Evolutionary conservation across 2,888 invertebrate species (phyloP).

Genomic region (Eupelmus urozonus): DNA sequence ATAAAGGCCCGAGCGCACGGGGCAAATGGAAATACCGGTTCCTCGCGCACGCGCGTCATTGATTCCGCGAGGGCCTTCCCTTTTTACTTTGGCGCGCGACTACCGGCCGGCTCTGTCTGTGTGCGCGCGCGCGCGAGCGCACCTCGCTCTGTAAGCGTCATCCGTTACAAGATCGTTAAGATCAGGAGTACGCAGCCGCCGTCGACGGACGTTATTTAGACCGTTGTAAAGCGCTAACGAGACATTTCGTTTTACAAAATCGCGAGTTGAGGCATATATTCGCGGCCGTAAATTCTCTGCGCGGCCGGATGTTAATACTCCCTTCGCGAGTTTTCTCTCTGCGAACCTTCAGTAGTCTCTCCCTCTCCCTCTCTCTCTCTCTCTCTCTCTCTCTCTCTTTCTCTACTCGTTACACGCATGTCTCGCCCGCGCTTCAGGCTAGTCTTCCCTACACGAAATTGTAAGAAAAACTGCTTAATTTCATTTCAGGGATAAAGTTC

Average conservation of each 20-base stretch:
- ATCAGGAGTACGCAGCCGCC: slow-evolving; percentile 67
- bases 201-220: slow-evolving; percentile 73
- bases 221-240: slow-evolving; percentile 75
- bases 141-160: too few relatives aligned
- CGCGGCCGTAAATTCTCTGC: slow-evolving; percentile 70
- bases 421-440: slow-evolving; percentile 27
- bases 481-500: too few relatives aligned
- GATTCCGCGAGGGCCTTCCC: too few relatives aligned
- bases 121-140: neutral
- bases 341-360: too few relatives aligned
- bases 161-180: slow-evolving; percentile 71
- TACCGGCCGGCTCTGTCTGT: too few relatives aligned
- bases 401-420: slow-evolving; percentile 37
- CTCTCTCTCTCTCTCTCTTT: neutral
- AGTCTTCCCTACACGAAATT: too few relatives aligned
- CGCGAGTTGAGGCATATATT: slow-evolving; percentile 67
- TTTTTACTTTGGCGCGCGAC: too few relatives aligned
- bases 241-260: slow-evolving; percentile 76
- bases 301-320: slow-evolving; percentile 74
- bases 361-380: slow-evolving; percentile 40
- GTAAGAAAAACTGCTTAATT: too few relatives aligned
- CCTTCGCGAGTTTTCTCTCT: too few relatives aligned
- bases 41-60: slow-evolving; percentile 12
- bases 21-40: slow-evolving; percentile 60
- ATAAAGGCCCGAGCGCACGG: neutral